phyloP scores from a whole-genome alignment of 2,888 invertebrate species.

The Colostygia pectinataria region DNA sequence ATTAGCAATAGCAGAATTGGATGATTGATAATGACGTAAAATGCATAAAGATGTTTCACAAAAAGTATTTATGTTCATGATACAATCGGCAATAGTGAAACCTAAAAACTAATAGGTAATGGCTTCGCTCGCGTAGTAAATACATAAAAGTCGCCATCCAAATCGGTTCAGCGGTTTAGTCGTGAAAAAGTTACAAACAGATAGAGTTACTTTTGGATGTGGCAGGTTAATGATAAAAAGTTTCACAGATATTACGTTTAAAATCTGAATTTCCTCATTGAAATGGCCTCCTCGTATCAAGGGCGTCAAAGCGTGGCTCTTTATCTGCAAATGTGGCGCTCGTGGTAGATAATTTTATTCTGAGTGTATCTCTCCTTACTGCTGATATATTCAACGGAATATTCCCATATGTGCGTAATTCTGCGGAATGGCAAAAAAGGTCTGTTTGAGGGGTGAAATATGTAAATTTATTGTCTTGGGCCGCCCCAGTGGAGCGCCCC shows the following conservation, averaged over 20 bases:
- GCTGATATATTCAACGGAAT: conserved; percentile 83
- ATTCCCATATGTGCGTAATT: conserved; percentile 84
- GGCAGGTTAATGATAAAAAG: background rate
- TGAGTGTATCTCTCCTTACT: conserved; percentile 79
- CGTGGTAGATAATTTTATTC: conserved; percentile 81
- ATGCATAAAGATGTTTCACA: too few species aligned
- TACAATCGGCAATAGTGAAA: too few species aligned
- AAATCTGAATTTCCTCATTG: conserved; percentile 32
- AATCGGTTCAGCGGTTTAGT: too few species aligned
- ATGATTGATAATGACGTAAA: too few species aligned
- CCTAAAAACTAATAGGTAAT: too few species aligned
- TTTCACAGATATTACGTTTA: conserved; percentile 1
- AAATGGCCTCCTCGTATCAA: conserved; percentile 39
- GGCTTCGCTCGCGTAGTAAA: too few species aligned
- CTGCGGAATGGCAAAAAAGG: conserved; percentile 83
- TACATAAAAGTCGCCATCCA: too few species aligned
- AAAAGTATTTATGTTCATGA: too few species aligned
- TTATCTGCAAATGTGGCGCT: conserved; percentile 75
- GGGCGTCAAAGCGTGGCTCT: conserved; percentile 61
- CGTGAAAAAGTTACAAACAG: too few species aligned
- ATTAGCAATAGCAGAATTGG: too few species aligned
- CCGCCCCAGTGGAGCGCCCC: conserved; percentile 72
- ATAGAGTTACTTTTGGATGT: too few species aligned
- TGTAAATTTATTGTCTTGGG: conserved; percentile 84
- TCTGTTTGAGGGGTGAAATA: conserved; percentile 83